phyloP scores from a whole-genome alignment of 2,888 invertebrate genomes.

The Apoda limacodes region DNA sequence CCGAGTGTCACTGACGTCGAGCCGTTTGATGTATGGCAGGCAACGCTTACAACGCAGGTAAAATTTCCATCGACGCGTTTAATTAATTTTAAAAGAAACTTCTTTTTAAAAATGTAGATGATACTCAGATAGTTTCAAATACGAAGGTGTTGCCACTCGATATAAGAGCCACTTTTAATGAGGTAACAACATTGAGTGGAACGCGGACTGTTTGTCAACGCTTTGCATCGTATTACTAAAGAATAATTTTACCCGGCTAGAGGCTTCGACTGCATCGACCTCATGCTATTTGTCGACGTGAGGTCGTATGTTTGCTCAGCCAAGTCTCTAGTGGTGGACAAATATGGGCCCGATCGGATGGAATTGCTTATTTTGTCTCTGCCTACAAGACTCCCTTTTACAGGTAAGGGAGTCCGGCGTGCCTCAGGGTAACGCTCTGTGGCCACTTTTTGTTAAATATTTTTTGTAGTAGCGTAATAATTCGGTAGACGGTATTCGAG shows the following conservation, averaged over 20 bases:
- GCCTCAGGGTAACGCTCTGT: slow-evolving; percentile 41
- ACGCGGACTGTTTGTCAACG: slow-evolving; percentile 31
- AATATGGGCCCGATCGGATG: slow-evolving; percentile 65
- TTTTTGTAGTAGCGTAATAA: slow-evolving; percentile 41
- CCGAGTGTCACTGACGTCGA: slow-evolving; percentile 35
- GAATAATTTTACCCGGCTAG: slow-evolving; percentile 42
- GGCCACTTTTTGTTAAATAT: slow-evolving; percentile 35
- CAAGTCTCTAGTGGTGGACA: slow-evolving; percentile 67
- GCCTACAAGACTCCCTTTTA: slow-evolving; percentile 59
- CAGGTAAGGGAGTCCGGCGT: slow-evolving; percentile 49
- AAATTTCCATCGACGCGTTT: slow-evolving; percentile 21
- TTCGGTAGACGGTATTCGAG: slow-evolving; percentile 41
- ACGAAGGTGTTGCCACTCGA: slow-evolving; percentile 25
- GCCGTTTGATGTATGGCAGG: slow-evolving; percentile 54
- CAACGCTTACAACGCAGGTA: slow-evolving; percentile 41
- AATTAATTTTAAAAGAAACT: too few relatives aligned
- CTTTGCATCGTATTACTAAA: slow-evolving; percentile 31
- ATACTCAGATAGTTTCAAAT: too few relatives aligned
- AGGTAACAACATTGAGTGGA: slow-evolving; percentile 28
- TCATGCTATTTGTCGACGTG: slow-evolving; percentile 65
- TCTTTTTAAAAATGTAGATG: too few relatives aligned
- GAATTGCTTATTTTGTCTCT: slow-evolving; percentile 70
- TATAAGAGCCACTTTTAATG: slow-evolving; percentile 23
- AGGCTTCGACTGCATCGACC: slow-evolving; percentile 57
- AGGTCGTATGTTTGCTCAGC: slow-evolving; percentile 62